Conservation (phyloP, 2,888 invertebrate species). For the Crematogaster levior region DNA sequence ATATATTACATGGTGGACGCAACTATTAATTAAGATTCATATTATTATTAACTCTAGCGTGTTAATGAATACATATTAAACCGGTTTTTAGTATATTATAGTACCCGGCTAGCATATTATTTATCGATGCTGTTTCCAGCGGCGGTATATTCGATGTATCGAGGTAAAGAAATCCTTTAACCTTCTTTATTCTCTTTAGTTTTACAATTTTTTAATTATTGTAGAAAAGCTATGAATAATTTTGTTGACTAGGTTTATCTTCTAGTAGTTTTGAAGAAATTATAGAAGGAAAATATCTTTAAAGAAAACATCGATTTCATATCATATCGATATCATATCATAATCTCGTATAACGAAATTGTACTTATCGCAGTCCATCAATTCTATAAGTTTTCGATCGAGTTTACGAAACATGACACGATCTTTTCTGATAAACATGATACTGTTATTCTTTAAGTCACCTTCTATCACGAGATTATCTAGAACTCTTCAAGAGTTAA, state of each 20-base stretch:
- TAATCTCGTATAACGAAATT: neutral
- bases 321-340: neutral
- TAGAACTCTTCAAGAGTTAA: neutral
- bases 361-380: slow-evolving; percentile 10
- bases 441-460: neutral
- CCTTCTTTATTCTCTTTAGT: neutral
- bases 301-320: neutral
- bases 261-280: neutral
- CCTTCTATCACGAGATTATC: neutral
- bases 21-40: slow-evolving; percentile 37
- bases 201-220: slow-evolving; percentile 2
- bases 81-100: slow-evolving; percentile 46
- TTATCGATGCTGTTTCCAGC: slow-evolving; percentile 7
- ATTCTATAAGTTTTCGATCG: neutral
- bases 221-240: neutral
- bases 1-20: slow-evolving; percentile 13
- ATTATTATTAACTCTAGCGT: slow-evolving; percentile 33
- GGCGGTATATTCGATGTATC: neutral
- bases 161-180: slow-evolving; percentile 21
- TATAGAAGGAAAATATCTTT: neutral
- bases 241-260: neutral
- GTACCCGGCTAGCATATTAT: neutral
- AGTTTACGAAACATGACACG: neutral
- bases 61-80: slow-evolving; percentile 41
- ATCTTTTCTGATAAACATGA: slow-evolving; percentile 5